Conservation (phyloP, 2,113 vertebrate genomes). For the Bombycilla garrulus region DNA sequence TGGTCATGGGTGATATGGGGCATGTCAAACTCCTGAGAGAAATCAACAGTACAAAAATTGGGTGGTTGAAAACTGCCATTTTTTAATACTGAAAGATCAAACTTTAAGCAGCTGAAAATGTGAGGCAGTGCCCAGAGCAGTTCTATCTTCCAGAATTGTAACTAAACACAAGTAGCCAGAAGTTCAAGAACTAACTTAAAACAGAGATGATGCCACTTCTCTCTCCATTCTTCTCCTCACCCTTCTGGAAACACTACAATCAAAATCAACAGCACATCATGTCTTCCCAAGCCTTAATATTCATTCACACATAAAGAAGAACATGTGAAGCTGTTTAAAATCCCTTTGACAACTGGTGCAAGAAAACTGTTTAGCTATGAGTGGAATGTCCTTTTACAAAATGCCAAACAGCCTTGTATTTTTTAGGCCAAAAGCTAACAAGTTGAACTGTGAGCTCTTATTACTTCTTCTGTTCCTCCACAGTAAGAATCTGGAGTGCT, state of each 20-base stretch:
- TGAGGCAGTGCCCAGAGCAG: background rate
- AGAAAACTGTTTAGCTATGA: background rate
- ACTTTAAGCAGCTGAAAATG: background rate
- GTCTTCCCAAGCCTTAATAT: background rate
- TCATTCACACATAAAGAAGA: background rate
- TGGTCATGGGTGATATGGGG: background rate
- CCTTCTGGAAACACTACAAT: background rate
- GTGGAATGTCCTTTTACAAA: conserved; percentile 2
- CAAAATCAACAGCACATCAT: background rate
- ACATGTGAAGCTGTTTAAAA: background rate
- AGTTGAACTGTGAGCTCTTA: background rate
- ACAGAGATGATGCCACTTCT: background rate
- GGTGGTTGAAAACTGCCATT: background rate
- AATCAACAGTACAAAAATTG: background rate
- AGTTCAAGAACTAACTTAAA: background rate
- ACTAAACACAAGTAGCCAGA: background rate
- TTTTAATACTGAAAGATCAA: background rate
- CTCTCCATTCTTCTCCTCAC: background rate
- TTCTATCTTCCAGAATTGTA: background rate
- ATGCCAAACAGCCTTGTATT: background rate
- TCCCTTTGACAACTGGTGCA: background rate
- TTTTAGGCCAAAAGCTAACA: background rate
- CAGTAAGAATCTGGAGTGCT: background rate
- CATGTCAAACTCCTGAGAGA: background rate
- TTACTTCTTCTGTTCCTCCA: background rate